Evolutionary conservation across 2,797 vertebrate genomes (phyloP).

Genomic region (Sebastes steindachneri): DNA sequence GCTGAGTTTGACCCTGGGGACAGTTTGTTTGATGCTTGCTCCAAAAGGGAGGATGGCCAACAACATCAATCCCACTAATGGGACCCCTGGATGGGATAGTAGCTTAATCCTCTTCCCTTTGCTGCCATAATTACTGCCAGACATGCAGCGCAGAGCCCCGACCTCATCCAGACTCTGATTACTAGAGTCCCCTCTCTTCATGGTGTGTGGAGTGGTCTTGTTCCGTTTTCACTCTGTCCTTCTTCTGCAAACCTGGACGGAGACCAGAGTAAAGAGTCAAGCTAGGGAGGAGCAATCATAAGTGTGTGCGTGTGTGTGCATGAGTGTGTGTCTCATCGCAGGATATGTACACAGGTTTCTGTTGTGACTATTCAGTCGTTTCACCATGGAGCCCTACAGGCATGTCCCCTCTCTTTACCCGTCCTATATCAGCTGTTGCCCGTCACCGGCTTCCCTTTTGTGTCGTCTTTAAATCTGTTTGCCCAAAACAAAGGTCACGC

Average conservation of each 20-base stretch:
- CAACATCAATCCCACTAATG: conserved; percentile 82
- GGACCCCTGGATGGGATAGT: conserved; percentile 68
- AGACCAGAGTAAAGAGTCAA: conserved; percentile 63
- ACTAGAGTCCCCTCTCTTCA: conserved; percentile 56
- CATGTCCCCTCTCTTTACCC: conserved; percentile 70
- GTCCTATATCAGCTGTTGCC: conserved; percentile 74
- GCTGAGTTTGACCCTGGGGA: conserved; percentile 92
- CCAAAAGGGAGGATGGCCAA: conserved; percentile 80
- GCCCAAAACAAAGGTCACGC: conserved; percentile 83
- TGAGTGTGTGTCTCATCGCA: conserved; percentile 55
- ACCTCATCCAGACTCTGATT: conserved; percentile 37
- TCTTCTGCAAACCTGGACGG: conserved; percentile 66
- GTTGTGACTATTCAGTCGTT: conserved; percentile 73
- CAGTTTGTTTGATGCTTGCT: conserved; percentile 88
- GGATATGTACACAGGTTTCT: conserved; percentile 60
- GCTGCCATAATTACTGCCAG: conserved; percentile 59
- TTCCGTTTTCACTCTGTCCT: conserved; percentile 56
- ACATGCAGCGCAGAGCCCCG: conserved; percentile 32
- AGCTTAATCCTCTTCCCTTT: conserved; percentile 72
- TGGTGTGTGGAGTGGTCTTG: conserved; percentile 49
- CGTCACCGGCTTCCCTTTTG: conserved; percentile 69
- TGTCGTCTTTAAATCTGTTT: conserved; percentile 80
- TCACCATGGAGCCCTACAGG: conserved; percentile 82
- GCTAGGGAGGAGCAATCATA: conserved; percentile 68
- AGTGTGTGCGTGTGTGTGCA: conserved; percentile 19